A percentile compares a stretch with the other conserved stretches of the same genome.
These are phyloP conservation scores for Euleptes europaea DNA, from an alignment of 2,113 vertebrate genomes.

Conservation along the genomic window DNA sequence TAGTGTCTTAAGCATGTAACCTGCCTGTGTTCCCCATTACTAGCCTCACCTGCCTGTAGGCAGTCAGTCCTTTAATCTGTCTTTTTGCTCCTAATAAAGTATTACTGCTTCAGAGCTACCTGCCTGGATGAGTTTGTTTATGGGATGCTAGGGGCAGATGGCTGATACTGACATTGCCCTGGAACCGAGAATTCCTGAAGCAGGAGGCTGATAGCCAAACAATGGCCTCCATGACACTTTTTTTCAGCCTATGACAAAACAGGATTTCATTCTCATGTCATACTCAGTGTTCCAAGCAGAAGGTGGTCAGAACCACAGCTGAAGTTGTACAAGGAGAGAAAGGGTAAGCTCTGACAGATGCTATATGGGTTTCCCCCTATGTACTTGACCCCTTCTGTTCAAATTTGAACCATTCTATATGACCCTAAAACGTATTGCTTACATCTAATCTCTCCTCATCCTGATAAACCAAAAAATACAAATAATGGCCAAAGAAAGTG, in stretches of 20 bases:
- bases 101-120: too few relatives aligned
- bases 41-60: too few relatives aligned
- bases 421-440: not conserved
- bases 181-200: not conserved
- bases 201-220: not conserved
- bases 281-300: not conserved
- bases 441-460: not conserved
- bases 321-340: not conserved
- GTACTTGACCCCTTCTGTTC: too few relatives aligned
- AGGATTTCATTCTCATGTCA: slow-evolving; percentile 30
- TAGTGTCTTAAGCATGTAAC: too few relatives aligned
- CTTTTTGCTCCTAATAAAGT: too few relatives aligned
- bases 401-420: too few relatives aligned
- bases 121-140: too few relatives aligned
- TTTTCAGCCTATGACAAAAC: slow-evolving; percentile 3
- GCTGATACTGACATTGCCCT: not conserved
- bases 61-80: too few relatives aligned
- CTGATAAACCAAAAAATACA: not conserved
- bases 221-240: slow-evolving; percentile 3
- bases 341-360: not conserved
- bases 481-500: not conserved
- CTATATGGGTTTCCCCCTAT: not conserved
- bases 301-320: not conserved
- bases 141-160: too few relatives aligned
- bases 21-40: too few relatives aligned